phyloP scores from a whole-genome alignment of 2,797 vertebrate species.

The Gymnocypris eckloni region DNA sequence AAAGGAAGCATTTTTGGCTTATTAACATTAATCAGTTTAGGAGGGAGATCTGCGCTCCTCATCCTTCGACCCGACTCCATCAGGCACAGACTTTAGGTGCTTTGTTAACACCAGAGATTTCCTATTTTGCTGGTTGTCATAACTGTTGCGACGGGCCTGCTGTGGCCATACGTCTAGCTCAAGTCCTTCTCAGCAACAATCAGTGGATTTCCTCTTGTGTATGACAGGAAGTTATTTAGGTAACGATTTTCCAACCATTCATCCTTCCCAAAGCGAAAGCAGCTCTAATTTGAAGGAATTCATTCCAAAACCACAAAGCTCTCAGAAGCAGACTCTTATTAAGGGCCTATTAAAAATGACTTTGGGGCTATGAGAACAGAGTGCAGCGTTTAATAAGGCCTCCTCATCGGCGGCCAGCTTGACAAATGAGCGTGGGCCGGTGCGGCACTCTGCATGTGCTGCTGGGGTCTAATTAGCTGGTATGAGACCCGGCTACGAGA shows the following conservation, averaged over 20 bases:
- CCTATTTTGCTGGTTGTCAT: constrained; percentile 13
- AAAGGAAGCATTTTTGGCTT: constrained; percentile 61
- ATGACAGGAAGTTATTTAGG: constrained; percentile 44
- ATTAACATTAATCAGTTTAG: constrained; percentile 63
- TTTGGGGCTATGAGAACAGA: constrained; percentile 67
- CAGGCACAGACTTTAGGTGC: not conserved
- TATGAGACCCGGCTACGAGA: constrained; percentile 61
- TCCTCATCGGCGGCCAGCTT: constrained; percentile 63
- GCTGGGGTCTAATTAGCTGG: constrained; percentile 74
- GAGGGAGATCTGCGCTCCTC: constrained; percentile 38
- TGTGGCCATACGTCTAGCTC: not conserved
- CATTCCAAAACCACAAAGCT: constrained; percentile 56
- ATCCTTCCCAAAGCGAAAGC: constrained; percentile 51
- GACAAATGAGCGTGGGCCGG: constrained; percentile 73
- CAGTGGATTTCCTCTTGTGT: constrained; percentile 31
- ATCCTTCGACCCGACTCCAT: constrained; percentile 57
- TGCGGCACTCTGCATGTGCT: constrained; percentile 64
- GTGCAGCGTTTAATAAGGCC: constrained; percentile 68
- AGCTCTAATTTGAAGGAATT: constrained; percentile 50
- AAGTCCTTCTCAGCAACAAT: not conserved
- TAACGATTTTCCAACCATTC: constrained; percentile 62
- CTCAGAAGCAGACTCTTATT: constrained; percentile 70
- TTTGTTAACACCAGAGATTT: constrained; percentile 13
- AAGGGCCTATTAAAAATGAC: constrained; percentile 73
- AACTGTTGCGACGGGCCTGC: not conserved